Evolutionary conservation across 2,113 vertebrate genomes (phyloP).

Genomic region (Chaetodon trifascialis): DNA sequence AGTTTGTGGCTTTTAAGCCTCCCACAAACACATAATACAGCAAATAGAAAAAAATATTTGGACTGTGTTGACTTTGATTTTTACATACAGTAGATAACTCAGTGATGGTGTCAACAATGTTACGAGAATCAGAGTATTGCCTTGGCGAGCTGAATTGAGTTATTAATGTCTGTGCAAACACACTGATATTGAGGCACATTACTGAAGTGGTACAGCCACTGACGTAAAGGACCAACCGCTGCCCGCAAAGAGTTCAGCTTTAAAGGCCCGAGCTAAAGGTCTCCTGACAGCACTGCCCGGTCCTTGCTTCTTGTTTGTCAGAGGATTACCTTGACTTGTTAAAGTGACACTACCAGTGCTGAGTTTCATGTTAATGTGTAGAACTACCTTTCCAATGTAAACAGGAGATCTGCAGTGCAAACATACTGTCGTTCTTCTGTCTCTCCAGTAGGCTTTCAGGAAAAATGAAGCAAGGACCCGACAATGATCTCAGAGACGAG

Average conservation of each 20-base stretch:
- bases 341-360: background rate
- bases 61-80: background rate
- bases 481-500: slow-evolving; percentile 16
- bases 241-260: slow-evolving; percentile 1
- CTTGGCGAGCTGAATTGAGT: slow-evolving; percentile 4
- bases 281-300: background rate
- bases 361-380: background rate
- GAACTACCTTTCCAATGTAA: slow-evolving; percentile 5
- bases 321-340: background rate
- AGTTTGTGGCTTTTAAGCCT: background rate
- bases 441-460: background rate
- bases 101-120: background rate
- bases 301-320: slow-evolving; percentile 18
- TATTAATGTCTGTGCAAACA: slow-evolving; percentile 44
- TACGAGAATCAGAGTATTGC: background rate
- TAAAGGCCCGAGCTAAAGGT: background rate
- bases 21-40: slow-evolving; percentile 1
- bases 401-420: background rate
- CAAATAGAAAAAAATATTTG: background rate
- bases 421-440: background rate
- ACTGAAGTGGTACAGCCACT: background rate
- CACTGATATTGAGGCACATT: slow-evolving; percentile 43
- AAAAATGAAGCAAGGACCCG: slow-evolving; percentile 18
- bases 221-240: background rate
- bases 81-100: background rate